A percentile compares a stretch with the other conserved stretches of the same genome.
Evolutionary conservation across 2,113 vertebrate species (phyloP).

Genomic region (Talpa occidentalis): DNA sequence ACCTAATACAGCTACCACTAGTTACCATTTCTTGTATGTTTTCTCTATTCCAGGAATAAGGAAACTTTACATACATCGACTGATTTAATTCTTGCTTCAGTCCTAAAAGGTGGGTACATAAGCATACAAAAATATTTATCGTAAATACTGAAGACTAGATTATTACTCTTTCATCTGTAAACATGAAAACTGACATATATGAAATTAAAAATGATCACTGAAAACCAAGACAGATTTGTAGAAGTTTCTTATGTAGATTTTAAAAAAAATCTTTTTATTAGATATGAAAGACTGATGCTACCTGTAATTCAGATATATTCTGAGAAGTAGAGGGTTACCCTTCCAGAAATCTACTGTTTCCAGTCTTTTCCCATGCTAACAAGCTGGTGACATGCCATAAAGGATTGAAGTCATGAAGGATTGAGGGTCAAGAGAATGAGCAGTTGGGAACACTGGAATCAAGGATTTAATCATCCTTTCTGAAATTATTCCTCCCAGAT

Average conservation of each 20-base stretch:
- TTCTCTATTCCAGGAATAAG: neutral
- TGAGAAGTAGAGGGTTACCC: neutral
- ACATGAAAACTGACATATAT: neutral
- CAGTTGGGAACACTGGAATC: neutral
- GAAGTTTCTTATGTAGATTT: neutral
- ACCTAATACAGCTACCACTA: neutral
- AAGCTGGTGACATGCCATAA: neutral
- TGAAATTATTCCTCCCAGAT: neutral
- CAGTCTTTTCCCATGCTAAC: neutral
- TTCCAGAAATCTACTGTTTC: neutral
- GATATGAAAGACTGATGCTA: neutral
- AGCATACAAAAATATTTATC: neutral
- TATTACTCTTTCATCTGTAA: neutral
- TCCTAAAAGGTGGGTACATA: neutral
- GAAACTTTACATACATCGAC: neutral
- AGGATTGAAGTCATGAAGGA: neutral
- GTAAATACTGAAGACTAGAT: neutral
- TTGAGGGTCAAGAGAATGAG: neutral
- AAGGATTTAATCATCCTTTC: neutral
- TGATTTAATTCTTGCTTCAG: neutral
- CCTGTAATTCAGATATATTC: neutral
- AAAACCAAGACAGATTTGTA: slow-evolving; percentile 28
- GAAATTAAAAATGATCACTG: neutral
- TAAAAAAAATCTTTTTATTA: neutral
- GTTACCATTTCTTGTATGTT: neutral